Evolutionary conservation across 2,888 invertebrate species (phyloP).

Genomic region (Hydrotaea cyrtoneurina): DNA sequence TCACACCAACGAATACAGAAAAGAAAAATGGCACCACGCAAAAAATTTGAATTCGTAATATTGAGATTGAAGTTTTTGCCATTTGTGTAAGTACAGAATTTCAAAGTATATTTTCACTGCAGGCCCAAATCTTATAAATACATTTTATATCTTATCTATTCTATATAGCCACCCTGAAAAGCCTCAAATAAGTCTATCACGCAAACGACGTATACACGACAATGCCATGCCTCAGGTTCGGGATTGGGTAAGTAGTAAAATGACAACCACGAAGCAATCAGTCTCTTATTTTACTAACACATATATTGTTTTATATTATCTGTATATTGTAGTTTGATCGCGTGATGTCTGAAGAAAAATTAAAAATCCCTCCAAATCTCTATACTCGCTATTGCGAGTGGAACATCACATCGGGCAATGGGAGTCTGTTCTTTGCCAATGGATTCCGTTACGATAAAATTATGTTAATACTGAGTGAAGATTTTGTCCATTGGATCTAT

Average conservation of each 20-base stretch:
- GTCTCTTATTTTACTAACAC: no score
- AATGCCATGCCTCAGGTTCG: constrained; percentile 69
- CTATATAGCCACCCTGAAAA: constrained; percentile 65
- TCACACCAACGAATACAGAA: no score
- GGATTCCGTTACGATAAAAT: constrained; percentile 70
- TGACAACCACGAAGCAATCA: no score
- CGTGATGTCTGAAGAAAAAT: constrained; percentile 65
- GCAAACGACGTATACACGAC: constrained; percentile 69
- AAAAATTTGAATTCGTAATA: constrained; percentile 69
- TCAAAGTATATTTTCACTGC: no score
- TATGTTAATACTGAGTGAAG: constrained; percentile 71
- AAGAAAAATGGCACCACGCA: constrained; percentile 69
- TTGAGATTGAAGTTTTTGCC: constrained; percentile 69
- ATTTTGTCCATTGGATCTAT: constrained; percentile 71
- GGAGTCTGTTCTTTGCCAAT: constrained; percentile 66
- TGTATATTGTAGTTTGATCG: constrained; percentile 60
- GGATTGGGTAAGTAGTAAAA: constrained; percentile 70
- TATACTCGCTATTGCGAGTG: constrained; percentile 70
- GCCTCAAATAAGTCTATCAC: constrained; percentile 67
- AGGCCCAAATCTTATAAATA: no score
- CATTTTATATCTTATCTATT: no score
- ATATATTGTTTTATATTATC: not conserved
- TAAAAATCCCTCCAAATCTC: constrained; percentile 62
- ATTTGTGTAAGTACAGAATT: constrained; percentile 66
- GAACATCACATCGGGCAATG: constrained; percentile 70